Evolutionary conservation across 53 echinoderm and acorn worm species (phyloP), one percentile per base, ranked within the genome.

Genomic region (Echinometra lucunter): DNA sequence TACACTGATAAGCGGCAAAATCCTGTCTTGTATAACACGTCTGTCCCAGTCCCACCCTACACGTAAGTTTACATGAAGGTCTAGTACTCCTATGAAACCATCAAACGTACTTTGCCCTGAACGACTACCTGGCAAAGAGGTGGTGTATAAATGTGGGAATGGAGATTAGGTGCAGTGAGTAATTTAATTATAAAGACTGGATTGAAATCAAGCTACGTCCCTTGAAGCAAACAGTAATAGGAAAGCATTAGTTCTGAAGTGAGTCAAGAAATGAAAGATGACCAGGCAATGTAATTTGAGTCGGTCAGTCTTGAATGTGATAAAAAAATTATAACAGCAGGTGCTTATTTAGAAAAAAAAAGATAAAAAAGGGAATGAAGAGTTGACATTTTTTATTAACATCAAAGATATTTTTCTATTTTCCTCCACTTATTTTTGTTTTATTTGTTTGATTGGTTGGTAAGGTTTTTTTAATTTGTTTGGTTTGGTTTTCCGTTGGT

Each of bases 181-280:
- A n/a, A 85, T 85, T 49, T n/a, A 85, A 85, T 85, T 85, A 85
- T 47, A 85, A 81, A 28, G 8, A 49, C 85, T 85, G 85, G 85
- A 85, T 49, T 85, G 85, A 85, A 85, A 85, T 85, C 85, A 85
- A 85, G 49, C 28, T 47, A 10, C 15, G 28, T 85, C 40, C 85
- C 85, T 85, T 49, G 27, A 15, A 85, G 85, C 82, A 15, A 85
- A 27, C n/a, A 85, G 85, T 49, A 49, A 45, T 49, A 49, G 49
- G 27, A 85, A 85, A 12, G n/a, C 30, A 85, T n/a, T 53, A 85
- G 28, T 49, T 8, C 2, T 49, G 85, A 8, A 85, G 30, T 16
- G 30, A 49, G 28, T 85, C 85, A 85, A 85, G 85, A 85, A 85
- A 85, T 85, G 47, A 85, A 85, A 82, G 44, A 85, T 85, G 49